Evolutionary conservation across 2,888 invertebrate species (phyloP), one percentile per base, ranked within the genome.

Genomic region (Leptodirus hochenwartii): DNA sequence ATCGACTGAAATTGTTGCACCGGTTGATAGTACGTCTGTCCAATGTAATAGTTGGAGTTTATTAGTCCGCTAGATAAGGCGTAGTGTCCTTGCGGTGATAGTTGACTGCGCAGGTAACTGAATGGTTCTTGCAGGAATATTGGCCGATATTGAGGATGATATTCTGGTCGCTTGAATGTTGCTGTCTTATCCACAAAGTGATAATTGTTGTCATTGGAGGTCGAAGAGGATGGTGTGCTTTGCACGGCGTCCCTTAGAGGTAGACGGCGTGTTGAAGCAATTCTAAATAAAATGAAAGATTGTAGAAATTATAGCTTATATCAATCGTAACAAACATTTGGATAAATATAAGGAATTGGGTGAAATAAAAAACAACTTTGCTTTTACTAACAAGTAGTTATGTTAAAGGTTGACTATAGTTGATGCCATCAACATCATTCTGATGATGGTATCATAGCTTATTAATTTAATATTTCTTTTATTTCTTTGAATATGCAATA

Each of bases 191-290:
- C 8, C 20, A 8, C 20, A 20, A 20, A 20, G n/a, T n/a, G n/a
- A n/a, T n/a, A n/a, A n/a, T n/a, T n/a, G n/a, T 6, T 20, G 20
- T 20, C 8, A 8, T 20, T 20, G 20, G 20, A 20, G 50, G 25
- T 54, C 50, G 5, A n/a, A n/a, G 56, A 56, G 4, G 50, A 47
- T 17, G 64, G 67, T 23, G 67, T 49, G 37, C 59, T 62, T 48
- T 79, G 77, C 1, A 79, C 77, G 0, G 78, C 71, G 47, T 77
- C 76, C 42, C 78, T 60, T 24, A 78, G 50, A 2, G 76, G 76
- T 29, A 72, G 39, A 34, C 71, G 54, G 34, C 58, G 47, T 49
- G 64, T 43, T 49, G 61, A 39, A 16, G 43, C 42, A 11, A 34
- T 37, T 50, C 62, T 47, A 56, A 39, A 43, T 50, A 49, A 6